Evolutionary conservation across 2,888 invertebrate genomes (phyloP).

Genomic region (Trileptium ribeirensis): DNA sequence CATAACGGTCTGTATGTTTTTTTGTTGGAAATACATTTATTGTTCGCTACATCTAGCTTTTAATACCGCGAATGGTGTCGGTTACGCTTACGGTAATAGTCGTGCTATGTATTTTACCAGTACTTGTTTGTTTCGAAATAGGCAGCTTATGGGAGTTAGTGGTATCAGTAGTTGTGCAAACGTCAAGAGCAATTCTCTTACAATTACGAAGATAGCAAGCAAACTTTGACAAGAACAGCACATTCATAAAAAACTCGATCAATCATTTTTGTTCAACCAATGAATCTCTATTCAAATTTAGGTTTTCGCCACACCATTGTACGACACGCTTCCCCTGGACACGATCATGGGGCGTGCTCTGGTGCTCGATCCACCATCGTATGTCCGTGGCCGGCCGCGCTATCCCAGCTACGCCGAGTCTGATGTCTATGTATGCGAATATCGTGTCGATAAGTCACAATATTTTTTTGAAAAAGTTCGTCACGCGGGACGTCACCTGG

Average conservation of each 20-base stretch:
- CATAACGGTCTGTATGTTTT: too few species aligned
- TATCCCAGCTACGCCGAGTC: conserved; percentile 63
- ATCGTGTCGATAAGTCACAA: conserved; percentile 84
- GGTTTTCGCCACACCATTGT: conserved; percentile 88
- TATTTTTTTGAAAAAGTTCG: conserved; percentile 76
- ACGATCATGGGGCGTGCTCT: conserved; percentile 89
- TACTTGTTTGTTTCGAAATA: too few species aligned
- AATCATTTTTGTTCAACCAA: conserved; percentile 7
- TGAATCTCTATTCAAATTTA: too few species aligned
- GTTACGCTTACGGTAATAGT: too few species aligned
- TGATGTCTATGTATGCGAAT: conserved; percentile 92
- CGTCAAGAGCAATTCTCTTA: background rate
- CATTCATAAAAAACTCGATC: background rate
- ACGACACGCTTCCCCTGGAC: conserved; percentile 88
- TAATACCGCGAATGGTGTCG: too few species aligned
- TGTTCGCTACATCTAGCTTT: too few species aligned
- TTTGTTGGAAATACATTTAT: too few species aligned
- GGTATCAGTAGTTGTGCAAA: too few species aligned
- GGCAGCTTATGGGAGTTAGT: too few species aligned
- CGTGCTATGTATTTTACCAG: too few species aligned
- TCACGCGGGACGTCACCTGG: background rate
- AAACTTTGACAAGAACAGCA: too few species aligned
- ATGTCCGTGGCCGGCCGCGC: conserved; percentile 68
- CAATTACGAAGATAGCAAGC: too few species aligned
- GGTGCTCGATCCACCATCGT: conserved; percentile 87